Percentiles rank a stretch among this genome's conserved stretches.
Evolutionary conservation across 2,113 vertebrate species (phyloP).

Genomic region (Alethe diademata): DNA sequence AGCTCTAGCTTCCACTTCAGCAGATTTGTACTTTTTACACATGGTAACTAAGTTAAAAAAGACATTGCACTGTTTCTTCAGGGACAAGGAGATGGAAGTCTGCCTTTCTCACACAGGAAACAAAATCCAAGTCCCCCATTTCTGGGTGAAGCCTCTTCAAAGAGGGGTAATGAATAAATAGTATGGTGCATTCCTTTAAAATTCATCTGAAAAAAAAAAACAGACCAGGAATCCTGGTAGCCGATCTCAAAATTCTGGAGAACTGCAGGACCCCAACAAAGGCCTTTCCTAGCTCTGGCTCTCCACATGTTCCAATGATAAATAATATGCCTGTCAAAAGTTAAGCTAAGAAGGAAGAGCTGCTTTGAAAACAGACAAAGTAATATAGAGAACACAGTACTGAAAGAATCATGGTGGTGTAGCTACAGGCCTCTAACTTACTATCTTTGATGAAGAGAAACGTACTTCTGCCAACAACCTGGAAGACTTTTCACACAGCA

Average conservation of each 20-base stretch:
- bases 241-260: neutral
- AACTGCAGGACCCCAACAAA: neutral
- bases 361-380: neutral
- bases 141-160: neutral
- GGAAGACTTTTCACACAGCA: constrained; percentile 3
- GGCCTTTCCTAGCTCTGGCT: neutral
- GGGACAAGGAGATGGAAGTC: neutral
- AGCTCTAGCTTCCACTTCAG: neutral
- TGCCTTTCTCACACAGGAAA: neutral
- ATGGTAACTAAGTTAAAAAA: neutral
- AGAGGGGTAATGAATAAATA: neutral
- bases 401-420: neutral
- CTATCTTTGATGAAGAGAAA: constrained; percentile 1
- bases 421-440: constrained; percentile 27
- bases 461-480: neutral
- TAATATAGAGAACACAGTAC: neutral
- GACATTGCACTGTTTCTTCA: neutral
- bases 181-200: neutral
- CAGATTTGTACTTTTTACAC: neutral
- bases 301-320: rapidly evolving
- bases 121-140: neutral
- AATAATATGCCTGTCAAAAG: neutral
- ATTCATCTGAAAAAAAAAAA: neutral
- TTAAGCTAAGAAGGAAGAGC: neutral
- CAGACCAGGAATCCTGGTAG: rapidly evolving